phyloP scores from a whole-genome alignment of 2,113 vertebrate species.

The Ranitomeya imitator region DNA sequence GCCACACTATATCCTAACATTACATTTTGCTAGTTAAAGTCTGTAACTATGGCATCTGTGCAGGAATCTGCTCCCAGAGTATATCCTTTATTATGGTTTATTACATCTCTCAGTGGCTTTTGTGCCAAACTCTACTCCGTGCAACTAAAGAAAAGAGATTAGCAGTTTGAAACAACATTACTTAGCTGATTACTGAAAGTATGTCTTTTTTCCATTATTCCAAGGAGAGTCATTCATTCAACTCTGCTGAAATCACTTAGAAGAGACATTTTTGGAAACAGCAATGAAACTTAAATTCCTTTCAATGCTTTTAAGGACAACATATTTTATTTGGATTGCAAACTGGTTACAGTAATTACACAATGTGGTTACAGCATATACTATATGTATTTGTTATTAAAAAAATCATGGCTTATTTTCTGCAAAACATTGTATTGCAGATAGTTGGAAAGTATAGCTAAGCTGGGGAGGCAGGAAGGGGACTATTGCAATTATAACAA shows the following conservation, averaged over 20 bases:
- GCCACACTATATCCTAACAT: no score
- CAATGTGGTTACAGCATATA: neutral
- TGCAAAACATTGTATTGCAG: no score
- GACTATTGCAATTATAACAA: no score
- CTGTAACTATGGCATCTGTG: slow-evolving; percentile 9
- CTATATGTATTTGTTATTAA: no score
- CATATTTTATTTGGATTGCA: neutral
- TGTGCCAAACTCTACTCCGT: slow-evolving; percentile 5
- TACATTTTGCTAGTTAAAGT: neutral
- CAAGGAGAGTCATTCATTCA: neutral
- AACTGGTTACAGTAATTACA: neutral
- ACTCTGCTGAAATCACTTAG: neutral
- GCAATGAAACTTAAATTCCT: neutral
- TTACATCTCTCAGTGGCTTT: slow-evolving; percentile 11
- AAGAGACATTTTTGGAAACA: neutral
- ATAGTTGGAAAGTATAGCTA: no score
- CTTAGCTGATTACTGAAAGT: slow-evolving; percentile 1
- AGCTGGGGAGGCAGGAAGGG: no score
- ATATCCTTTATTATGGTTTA: slow-evolving; percentile 9
- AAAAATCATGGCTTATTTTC: no score
- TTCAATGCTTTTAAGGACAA: neutral
- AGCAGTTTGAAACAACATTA: slow-evolving; percentile 27
- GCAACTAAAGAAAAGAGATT: neutral
- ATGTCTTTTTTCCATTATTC: neutral
- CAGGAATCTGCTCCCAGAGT: neutral